Base-by-base conservation (phyloP, 37 sponge, comb jelly and placozoan species). In the Diacarnus erythraeanus region DNA sequence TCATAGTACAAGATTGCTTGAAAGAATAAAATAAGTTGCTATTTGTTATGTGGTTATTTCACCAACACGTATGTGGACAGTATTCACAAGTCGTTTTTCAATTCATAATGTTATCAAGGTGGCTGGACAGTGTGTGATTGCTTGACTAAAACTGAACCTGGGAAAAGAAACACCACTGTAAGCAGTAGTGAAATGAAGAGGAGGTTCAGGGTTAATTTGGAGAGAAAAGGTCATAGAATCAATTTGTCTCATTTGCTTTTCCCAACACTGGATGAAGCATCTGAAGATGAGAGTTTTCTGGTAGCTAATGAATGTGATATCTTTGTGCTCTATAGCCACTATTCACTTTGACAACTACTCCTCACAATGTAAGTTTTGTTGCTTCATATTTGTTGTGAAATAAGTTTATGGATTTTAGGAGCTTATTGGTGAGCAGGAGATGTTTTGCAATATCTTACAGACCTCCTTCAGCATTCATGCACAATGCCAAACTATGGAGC, bases 351-450 rank as follows among this genome's bases (percentile, higher is more conserved):
- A 8, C 64, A 63, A 63, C 64, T 30, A 15, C 8, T 27, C 6
- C 30, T 63, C 64, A 63, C 64, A 30, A 30, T 23, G 64, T 63
- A 63, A 63, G 64, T 27, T 63, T 63, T 63, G 64, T 63, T 63
- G 30, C 31, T 30, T 63, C 26, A 15, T 63, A 30, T 30, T 63
- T 63, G 26, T 63, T 30, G 26, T 23, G 26, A 27, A 63, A 63
- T 63, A 63, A 63, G 30, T 63, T 63, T 63, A 63, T 63, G 64
- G 64, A 63, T 63, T 63, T 27, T 25, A 63, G 64, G 64, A 63
- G 64, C 64, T 63, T 23, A 63, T 25, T 27, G 30, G 30, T 63
- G 64, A 63, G 64, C 64, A 63, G 64, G 64, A 63, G 64, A n/a
- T 63, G 64, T 63, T 63, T 63, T 63, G 64, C 64, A 63, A 63